Evolutionary conservation across 2,797 vertebrate genomes (phyloP), one percentile per base, ranked within the genome.

Genomic region (Mus spretus): DNA sequence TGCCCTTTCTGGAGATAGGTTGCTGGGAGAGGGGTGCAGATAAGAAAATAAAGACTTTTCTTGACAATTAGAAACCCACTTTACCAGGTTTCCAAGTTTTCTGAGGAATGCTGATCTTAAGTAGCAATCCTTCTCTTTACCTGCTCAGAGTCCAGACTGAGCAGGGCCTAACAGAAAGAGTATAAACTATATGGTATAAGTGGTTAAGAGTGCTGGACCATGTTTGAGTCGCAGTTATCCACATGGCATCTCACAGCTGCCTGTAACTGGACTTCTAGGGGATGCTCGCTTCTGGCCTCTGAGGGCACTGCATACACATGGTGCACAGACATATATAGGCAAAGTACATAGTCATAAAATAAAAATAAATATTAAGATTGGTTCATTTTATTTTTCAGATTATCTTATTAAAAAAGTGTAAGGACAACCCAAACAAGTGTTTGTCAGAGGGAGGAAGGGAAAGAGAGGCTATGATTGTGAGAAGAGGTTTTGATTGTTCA

Each of bases 341-440:
- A 67, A 85, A n/a, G 47, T 4, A 63, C 1, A 63, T 63, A 63
- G 4, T 47, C 22, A 85, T 67, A 67, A 67, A 85, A 85, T 83
- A 47, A 47, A 84, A 65, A 85, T 67, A 50, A n/a, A 85, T 85
- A 44, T 85, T n/a, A 90, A 93, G 92, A 70, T 87, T 47, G 59
- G 53, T 83, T 9, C 70, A 78, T 91, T 96, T 90, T 12, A 81
- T 75, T n/a, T 87, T 22, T 55, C 14, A 96, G 57, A 77, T 72
- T 90, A 85, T 55, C 3, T 82, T 84, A 92, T 74, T 81, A 57
- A 61, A 90, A 88, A 84, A 91, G n/a, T 57, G 47, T 55, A 91
- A 96, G 57, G 55, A 40, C 8, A 67, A 67, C 44, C 14, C 22
- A 84, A 80, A 17, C 61, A n/a, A 92, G n/a, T 12, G 91, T 86